Evolutionary conservation across 2,797 vertebrate genomes (phyloP), one percentile per base, ranked within the genome.

Genomic region (Thaleichthys pacificus): DNA sequence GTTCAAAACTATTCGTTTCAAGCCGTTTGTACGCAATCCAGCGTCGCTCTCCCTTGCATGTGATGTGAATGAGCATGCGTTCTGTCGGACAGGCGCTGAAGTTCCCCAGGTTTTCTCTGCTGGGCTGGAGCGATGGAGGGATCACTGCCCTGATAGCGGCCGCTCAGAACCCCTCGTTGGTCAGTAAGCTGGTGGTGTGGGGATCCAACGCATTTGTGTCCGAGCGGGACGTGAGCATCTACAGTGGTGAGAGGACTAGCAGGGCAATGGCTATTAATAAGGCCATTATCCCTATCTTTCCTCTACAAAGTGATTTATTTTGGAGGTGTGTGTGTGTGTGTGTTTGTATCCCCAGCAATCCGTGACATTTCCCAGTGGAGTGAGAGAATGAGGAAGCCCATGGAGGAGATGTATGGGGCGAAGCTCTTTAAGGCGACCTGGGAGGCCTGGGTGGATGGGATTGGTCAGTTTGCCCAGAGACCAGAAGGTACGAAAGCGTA

Each of bases 91-190:
- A 97, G 96, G 87, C 85, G 0, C 75, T 98, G 77, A 92, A 93
- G 8, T 96, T 96, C 72, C 75, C 79, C 42, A 93, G 84, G 81
- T 93, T 96, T 76, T 97, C 97, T 63, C 72, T 98, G 83, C 81
- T 97, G 84, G 97, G 96, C 0, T 97, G 96, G 96, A 97, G 96
- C 6, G 95, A 96, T 3, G 96, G 96, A 17, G 96, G 96, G 51
- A 95, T 96, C 72, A 95, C 94, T 0, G 93, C 96, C 0, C 90
- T 97, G 69, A 91, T 97, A 1, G 94, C 94, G 3, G 96, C 97
- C 0, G 95, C 94, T 0, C 92, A 75, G 69, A 92, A 95, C 58
- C 94, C 95, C 0, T 63, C 86, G 0, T 80, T 92, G 64, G 87
- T 97, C 90, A 75, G 76, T 69, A 96, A 94, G 84, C 28, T 96